A percentile compares a stretch with the other conserved stretches of the same genome.
These are phyloP conservation scores for Drosophila hydei DNA, from an alignment of 1,140 invertebrate species.

Conservation along the genomic window DNA sequence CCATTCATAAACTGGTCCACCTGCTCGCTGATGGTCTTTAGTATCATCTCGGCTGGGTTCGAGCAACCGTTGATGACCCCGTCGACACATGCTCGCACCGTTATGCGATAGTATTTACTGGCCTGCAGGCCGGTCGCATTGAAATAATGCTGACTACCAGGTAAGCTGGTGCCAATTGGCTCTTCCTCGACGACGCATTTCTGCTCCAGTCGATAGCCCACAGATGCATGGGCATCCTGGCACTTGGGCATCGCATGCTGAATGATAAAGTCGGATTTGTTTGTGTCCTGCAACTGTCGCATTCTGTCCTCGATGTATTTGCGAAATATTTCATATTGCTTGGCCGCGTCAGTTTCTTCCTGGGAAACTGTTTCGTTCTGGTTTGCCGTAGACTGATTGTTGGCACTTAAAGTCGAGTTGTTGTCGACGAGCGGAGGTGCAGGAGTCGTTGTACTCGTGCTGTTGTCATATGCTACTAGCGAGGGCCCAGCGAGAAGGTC, in stretches of 20 bases:
- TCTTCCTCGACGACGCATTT: conserved; percentile 56
- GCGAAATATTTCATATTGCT: conserved; percentile 42
- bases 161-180: conserved; percentile 32
- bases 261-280: conserved; percentile 36
- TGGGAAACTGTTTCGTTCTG: not conserved
- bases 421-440: not conserved
- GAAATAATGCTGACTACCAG: conserved; percentile 52
- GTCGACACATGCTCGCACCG: conserved; percentile 62
- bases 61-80: conserved; percentile 70
- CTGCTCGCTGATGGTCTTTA: conserved; percentile 46
- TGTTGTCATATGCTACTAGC: not conserved
- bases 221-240: conserved; percentile 29
- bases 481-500: conserved; percentile 19
- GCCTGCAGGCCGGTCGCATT: conserved; percentile 36
- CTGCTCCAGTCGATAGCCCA: conserved; percentile 52
- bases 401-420: not conserved
- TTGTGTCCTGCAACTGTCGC: conserved; percentile 48
- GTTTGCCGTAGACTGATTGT: no score
- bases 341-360: not conserved
- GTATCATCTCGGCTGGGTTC: conserved; percentile 36
- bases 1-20: conserved; percentile 53
- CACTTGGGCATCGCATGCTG: conserved; percentile 46
- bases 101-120: conserved; percentile 54
- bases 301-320: conserved; percentile 25
- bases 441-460: not conserved